These are phyloP conservation scores for Megatriorchis doriae DNA, from an alignment of 2,113 vertebrate species.

Conservation along the genomic window DNA sequence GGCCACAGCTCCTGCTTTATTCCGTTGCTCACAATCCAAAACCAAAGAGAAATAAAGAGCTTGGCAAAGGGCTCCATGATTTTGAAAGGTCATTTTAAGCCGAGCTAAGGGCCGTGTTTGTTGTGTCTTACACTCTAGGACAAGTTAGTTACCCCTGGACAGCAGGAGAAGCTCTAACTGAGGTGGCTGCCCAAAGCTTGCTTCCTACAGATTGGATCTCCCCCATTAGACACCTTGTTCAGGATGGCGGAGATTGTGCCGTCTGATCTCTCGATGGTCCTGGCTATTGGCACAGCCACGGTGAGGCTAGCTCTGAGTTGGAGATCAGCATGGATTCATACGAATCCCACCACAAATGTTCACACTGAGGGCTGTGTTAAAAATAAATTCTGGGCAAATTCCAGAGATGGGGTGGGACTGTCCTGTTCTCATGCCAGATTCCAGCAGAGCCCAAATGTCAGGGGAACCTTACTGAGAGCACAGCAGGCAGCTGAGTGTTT, in stretches of 20 bases:
- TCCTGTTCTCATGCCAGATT: background rate
- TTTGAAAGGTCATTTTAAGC: background rate
- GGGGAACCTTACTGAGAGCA: background rate
- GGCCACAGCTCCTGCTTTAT: background rate
- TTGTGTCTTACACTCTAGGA: background rate
- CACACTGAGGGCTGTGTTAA: background rate
- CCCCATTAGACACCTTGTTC: background rate
- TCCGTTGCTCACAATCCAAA: background rate
- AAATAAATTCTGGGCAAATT: slow-evolving; percentile 26
- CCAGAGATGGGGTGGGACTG: background rate
- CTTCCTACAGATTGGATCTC: background rate
- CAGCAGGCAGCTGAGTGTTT: background rate
- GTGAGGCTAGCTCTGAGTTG: background rate
- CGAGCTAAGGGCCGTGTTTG: background rate
- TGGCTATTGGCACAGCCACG: background rate
- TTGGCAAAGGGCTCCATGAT: background rate
- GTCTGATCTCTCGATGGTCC: background rate
- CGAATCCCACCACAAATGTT: background rate
- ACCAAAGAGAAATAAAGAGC: background rate
- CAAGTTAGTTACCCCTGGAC: background rate
- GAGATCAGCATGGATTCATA: background rate
- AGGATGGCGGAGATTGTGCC: background rate
- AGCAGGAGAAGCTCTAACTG: background rate
- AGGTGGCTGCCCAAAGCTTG: background rate
- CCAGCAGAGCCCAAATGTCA: background rate